phyloP scores from a whole-genome alignment of 2,888 invertebrate genomes.

The Temnothorax ravouxi region DNA sequence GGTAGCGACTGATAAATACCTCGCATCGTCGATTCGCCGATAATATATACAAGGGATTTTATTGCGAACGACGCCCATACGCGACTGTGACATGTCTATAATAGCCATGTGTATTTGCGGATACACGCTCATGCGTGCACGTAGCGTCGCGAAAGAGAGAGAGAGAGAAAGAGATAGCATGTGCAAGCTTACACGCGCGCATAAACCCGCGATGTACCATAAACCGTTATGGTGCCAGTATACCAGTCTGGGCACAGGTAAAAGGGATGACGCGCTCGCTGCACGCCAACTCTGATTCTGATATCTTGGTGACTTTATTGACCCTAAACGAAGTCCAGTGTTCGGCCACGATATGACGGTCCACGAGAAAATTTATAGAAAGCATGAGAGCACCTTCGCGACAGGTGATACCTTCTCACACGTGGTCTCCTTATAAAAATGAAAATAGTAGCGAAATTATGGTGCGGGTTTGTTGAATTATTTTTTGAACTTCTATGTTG shows the following conservation, averaged over 20 bases:
- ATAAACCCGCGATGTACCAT: conserved; percentile 62
- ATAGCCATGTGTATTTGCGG: conserved; percentile 46
- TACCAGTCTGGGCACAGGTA: conserved; percentile 57
- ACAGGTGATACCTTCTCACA: conserved; percentile 46
- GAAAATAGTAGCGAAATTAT: not conserved
- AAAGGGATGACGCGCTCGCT: conserved; percentile 62
- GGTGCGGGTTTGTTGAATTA: not conserved
- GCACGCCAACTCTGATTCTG: conserved; percentile 63
- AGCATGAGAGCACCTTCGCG: conserved; percentile 18
- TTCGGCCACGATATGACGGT: conserved; percentile 27
- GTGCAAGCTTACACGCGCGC: conserved; percentile 15
- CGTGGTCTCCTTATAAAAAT: not conserved
- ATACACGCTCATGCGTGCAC: conserved; percentile 7
- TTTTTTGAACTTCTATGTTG: not conserved
- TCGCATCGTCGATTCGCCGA: conserved; percentile 70
- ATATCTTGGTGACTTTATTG: conserved; percentile 72
- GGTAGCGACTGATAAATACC: conserved; percentile 71
- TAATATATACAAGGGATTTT: conserved; percentile 72
- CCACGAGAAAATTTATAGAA: conserved; percentile 41
- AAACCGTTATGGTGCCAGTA: conserved; percentile 69
- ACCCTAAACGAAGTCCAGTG: conserved; percentile 66
- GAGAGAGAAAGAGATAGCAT: not conserved
- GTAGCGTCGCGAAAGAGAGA: not conserved
- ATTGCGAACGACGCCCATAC: conserved; percentile 66
- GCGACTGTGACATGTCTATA: conserved; percentile 77